Conservation (phyloP, 2,797 vertebrate genomes). For the Brachyrhaphis roseni region DNA sequence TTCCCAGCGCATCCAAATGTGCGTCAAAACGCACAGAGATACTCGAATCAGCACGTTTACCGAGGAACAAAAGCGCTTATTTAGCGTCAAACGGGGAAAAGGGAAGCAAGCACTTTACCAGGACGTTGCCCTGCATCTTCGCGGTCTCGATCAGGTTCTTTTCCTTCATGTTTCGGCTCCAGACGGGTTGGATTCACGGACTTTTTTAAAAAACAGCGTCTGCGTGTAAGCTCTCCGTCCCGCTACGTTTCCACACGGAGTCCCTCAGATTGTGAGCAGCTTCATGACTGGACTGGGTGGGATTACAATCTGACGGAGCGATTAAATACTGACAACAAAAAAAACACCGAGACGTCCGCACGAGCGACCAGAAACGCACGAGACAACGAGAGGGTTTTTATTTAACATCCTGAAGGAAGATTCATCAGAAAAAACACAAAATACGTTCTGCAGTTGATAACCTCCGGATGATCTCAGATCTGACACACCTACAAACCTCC, state of each 20-base stretch:
- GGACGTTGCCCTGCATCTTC: conserved; percentile 94
- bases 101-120: conserved; percentile 72
- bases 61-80: neutral
- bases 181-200: conserved; percentile 25
- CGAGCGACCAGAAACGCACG: neutral
- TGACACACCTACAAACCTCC: neutral
- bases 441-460: neutral
- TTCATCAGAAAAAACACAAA: neutral
- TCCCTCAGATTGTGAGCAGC: conserved; percentile 49
- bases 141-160: conserved; percentile 95
- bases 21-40: conserved; percentile 37
- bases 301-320: conserved; percentile 47
- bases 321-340: neutral
- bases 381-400: neutral
- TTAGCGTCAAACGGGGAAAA: conserved; percentile 20
- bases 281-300: conserved; percentile 64
- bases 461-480: neutral
- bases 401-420: neutral
- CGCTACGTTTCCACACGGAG: conserved; percentile 43
- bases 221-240: conserved; percentile 49
- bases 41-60: neutral
- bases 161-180: conserved; percentile 86
- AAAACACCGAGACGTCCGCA: neutral
- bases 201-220: conserved; percentile 34
- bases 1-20: neutral